A percentile compares a stretch with the other conserved stretches of the same genome.
Conservation (phyloP, 2,888 invertebrate species). For the Thera obeliscata region DNA sequence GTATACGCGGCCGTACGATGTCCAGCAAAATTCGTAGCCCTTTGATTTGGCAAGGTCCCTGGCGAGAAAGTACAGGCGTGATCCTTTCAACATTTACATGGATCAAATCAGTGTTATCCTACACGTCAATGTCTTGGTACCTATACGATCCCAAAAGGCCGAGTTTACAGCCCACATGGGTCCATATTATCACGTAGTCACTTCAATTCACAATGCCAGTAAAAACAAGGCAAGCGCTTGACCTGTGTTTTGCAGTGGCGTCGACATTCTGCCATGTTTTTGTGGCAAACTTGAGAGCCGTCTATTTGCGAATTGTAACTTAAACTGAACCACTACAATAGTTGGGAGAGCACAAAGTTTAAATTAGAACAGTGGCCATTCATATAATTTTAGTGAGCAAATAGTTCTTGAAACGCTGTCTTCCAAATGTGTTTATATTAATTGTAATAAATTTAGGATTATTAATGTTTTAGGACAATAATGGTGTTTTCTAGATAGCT, state of each 20-base stretch:
- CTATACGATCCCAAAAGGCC: constrained; percentile 11
- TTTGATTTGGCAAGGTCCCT: too few species aligned
- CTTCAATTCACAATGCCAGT: constrained; percentile 28
- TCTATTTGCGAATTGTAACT: constrained; percentile 29
- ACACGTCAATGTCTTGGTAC: constrained; percentile 2
- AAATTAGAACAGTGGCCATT: too few species aligned
- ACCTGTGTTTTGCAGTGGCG: constrained; percentile 38
- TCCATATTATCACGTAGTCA: constrained; percentile 25
- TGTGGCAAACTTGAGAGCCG: constrained; percentile 25
- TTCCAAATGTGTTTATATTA: too few species aligned
- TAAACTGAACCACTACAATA: constrained; percentile 5
- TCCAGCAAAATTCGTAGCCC: too few species aligned
- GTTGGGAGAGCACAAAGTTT: neutral
- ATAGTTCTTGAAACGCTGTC: too few species aligned
- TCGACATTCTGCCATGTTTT: constrained; percentile 29
- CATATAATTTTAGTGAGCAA: too few species aligned
- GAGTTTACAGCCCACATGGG: constrained; percentile 25
- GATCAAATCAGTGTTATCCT: neutral
- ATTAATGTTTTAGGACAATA: too few species aligned
- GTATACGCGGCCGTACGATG: too few species aligned
- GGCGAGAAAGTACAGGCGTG: too few species aligned
- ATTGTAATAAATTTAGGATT: too few species aligned
- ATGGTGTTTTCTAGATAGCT: too few species aligned
- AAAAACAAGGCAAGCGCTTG: constrained; percentile 35
- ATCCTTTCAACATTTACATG: too few species aligned